A percentile compares a stretch with the other conserved stretches of the same genome.
These are phyloP conservation scores for Urocitellus parryii DNA, from an alignment of 2,113 vertebrate species.

Conservation along the genomic window DNA sequence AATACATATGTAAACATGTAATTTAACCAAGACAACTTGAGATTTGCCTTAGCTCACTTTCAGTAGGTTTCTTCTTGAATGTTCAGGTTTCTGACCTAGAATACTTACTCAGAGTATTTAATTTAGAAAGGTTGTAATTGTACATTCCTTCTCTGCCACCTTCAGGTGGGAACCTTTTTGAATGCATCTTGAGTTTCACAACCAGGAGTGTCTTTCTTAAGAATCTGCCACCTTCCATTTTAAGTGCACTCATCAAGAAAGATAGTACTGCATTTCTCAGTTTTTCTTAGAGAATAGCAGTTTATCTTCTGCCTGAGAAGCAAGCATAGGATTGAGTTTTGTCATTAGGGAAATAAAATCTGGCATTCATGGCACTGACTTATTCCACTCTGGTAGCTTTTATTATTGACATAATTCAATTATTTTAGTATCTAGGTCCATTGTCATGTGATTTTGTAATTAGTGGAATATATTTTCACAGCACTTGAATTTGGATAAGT, in stretches of 20 bases:
- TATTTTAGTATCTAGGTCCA: background rate
- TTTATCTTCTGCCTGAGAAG: background rate
- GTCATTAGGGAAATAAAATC: background rate
- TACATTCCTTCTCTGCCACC: background rate
- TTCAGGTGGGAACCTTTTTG: background rate
- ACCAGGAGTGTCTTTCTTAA: background rate
- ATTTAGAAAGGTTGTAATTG: conserved; percentile 9
- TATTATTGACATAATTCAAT: background rate
- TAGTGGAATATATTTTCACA: background rate
- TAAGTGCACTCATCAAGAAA: background rate
- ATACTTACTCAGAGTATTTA: background rate
- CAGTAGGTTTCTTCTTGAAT: background rate
- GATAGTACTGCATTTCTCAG: background rate
- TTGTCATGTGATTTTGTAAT: background rate
- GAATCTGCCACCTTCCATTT: background rate
- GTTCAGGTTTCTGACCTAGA: background rate
- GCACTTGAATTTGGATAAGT: background rate
- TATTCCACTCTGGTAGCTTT: background rate
- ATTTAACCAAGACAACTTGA: background rate
- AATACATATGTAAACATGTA: conserved; percentile 12
- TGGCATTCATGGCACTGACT: background rate
- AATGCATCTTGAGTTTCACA: background rate
- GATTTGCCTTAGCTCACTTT: background rate
- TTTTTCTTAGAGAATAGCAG: background rate
- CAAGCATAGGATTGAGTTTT: background rate